Evolutionary conservation across 2,797 vertebrate species (phyloP), one percentile per base, ranked within the genome.

Genomic region (Buceros bicornis): DNA sequence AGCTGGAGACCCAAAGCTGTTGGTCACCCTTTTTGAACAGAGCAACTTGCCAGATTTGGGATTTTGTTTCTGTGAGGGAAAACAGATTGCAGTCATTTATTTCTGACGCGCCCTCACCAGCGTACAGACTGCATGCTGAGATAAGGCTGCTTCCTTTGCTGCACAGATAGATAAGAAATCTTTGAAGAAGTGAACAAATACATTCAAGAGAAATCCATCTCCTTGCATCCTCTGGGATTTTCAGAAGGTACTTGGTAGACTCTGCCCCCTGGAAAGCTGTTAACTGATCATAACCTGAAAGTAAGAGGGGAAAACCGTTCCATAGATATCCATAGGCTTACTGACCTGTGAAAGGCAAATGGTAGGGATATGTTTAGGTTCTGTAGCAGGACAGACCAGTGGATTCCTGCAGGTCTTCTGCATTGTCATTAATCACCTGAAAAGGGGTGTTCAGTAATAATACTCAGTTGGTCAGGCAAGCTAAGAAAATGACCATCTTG

Each of bases 101-200:
- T 85, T 56, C 42, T 60, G 43, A 42, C 29, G 60, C 6, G 33
- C 22, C 13, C 47, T 83, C 54, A 21, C 11, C 29, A 25, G 29
- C 0, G 0, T 48, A 42, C 42, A n/a, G 62, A 25, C 48, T 10
- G 10, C 1, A 0, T 0, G 1, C n/a, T 29, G 21, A 71, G 66
- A 37, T 11, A 29, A 79, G 54, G 20, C 61, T n/a, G 28, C 56
- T 76, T 51, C 47, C 40, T 45, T 43, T 50, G 29, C 35, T 56
- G 62, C 45, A 37, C 15, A 47, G 56, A 16, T 17, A n/a, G 28
- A 16, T 20, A 22, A 35, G 12, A 77, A 61, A 20, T 15, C 67
- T 66, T 13, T 48, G 65, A 87, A 57, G 60, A 89, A 37, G 24
- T 28, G 57, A 86, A 66, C 35, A 78, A 76, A 62, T 42, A 78